phyloP scores from a whole-genome alignment of 2,113 vertebrate species.

The Rhabdornis inornatus region DNA sequence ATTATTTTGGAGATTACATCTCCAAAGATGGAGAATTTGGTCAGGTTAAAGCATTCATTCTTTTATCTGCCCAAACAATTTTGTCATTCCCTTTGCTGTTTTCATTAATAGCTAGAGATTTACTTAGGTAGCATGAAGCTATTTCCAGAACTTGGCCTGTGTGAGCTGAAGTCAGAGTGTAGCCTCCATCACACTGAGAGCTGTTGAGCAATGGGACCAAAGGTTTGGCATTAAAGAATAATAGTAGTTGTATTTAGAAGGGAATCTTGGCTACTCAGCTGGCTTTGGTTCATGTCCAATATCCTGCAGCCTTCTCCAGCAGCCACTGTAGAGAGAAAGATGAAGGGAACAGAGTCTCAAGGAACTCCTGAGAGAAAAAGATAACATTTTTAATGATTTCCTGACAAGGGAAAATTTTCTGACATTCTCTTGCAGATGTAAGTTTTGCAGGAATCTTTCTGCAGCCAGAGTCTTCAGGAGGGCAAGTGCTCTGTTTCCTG shows the following conservation, averaged over 20 bases:
- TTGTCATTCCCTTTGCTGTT: not conserved
- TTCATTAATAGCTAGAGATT: not conserved
- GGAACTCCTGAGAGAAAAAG: not conserved
- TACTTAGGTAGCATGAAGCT: not conserved
- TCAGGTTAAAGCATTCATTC: not conserved
- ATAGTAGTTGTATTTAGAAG: not conserved
- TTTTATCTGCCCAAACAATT: not conserved
- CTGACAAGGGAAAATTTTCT: slow-evolving; percentile 5
- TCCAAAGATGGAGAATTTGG: not conserved
- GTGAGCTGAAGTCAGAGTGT: not conserved
- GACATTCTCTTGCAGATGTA: not conserved
- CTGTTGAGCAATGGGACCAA: not conserved
- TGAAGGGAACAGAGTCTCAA: not conserved
- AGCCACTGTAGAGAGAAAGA: not conserved
- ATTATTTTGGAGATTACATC: not conserved
- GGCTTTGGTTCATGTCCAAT: not conserved
- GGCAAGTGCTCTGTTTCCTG: not conserved
- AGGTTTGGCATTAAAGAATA: not conserved
- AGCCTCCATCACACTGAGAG: not conserved
- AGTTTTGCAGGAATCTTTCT: not conserved
- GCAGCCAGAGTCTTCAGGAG: not conserved
- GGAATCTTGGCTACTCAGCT: not conserved
- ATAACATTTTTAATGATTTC: not conserved
- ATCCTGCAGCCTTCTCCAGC: not conserved
- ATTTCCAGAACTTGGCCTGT: not conserved